A percentile compares a stretch with the other conserved stretches of the same genome.
Conservation (phyloP, 2,888 invertebrate species). For the Chrysotoxum bicinctum region DNA sequence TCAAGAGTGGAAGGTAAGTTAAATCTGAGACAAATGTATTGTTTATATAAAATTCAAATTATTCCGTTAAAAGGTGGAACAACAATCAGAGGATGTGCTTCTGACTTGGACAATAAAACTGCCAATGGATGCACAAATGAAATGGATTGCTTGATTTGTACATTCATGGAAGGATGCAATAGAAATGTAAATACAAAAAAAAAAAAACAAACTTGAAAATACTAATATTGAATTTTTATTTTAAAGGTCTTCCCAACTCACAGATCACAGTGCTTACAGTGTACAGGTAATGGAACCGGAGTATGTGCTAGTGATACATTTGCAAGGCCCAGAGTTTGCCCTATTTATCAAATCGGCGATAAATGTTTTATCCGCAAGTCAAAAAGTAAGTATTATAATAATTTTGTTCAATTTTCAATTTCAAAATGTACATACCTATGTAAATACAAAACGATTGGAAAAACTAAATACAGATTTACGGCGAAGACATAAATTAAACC, state of each 20-base stretch:
- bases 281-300: slow-evolving; percentile 76
- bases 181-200: slow-evolving; percentile 65
- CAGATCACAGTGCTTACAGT: slow-evolving; percentile 78
- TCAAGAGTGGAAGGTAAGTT: slow-evolving; percentile 76
- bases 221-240: neutral
- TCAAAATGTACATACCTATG: no score
- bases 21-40: no score
- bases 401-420: no score
- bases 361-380: slow-evolving; percentile 78
- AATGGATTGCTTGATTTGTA: slow-evolving; percentile 77
- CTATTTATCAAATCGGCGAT: slow-evolving; percentile 77
- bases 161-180: slow-evolving; percentile 78
- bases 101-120: slow-evolving; percentile 77
- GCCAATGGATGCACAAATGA: slow-evolving; percentile 76
- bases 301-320: slow-evolving; percentile 76
- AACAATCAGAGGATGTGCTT: slow-evolving; percentile 79
- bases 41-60: neutral
- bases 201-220: neutral
- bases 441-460: no score
- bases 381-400: slow-evolving; percentile 46
- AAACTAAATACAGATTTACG: no score
- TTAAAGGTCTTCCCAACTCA: slow-evolving; percentile 76
- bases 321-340: slow-evolving; percentile 75
- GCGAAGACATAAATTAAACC: no score
- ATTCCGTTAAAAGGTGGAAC: slow-evolving; percentile 75